Conservation (phyloP, 2,113 vertebrate genomes). For the Myotis brandtii region DNA sequence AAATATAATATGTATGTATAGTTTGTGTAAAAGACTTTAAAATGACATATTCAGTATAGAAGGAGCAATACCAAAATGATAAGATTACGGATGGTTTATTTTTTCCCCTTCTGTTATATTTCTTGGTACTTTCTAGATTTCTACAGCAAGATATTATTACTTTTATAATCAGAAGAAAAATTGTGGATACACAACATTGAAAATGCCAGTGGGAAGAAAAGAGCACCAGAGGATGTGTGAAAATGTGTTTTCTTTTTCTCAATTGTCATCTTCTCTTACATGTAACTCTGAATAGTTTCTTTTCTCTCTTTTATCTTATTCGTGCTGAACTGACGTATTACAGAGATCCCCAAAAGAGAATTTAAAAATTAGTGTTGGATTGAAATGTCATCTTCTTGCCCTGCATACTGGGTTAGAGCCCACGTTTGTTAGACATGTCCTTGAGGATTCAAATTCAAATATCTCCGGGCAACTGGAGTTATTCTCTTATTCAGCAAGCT, state of each 20-base stretch:
- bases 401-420: background rate
- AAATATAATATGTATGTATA: background rate
- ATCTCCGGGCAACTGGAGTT: background rate
- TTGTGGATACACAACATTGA: background rate
- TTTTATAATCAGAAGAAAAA: conserved; percentile 30
- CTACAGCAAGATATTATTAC: background rate
- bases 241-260: background rate
- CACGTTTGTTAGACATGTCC: background rate
- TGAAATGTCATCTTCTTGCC: background rate
- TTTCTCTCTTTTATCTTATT: background rate
- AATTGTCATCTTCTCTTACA: background rate
- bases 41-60: background rate
- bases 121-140: conserved; percentile 38
- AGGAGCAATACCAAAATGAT: background rate
- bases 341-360: background rate
- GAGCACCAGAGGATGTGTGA: background rate
- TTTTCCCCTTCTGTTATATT: background rate
- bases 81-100: background rate
- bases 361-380: conserved; percentile 2
- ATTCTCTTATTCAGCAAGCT: background rate
- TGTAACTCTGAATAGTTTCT: background rate
- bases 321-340: background rate
- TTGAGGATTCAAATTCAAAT: background rate
- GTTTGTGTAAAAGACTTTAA: background rate
- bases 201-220: background rate